Evolutionary conservation across 92 coral and sea anemone genomes (phyloP).

Genomic region (Parazoanthus atlanticus): DNA sequence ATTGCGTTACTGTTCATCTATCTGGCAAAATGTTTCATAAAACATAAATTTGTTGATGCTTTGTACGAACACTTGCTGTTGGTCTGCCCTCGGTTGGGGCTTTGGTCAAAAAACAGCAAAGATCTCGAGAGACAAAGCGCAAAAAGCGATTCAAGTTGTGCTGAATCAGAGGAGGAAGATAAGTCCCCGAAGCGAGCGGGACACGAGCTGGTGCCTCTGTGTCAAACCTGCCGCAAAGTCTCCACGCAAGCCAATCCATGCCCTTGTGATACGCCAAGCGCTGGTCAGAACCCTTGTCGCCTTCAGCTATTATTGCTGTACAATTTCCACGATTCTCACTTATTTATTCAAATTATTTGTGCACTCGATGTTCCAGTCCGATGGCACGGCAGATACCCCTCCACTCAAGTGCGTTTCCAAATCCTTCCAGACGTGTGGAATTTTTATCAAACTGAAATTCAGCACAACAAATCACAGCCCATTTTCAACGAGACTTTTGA

Average conservation of each 20-base stretch:
- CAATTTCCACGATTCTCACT: slow-evolving; percentile 71
- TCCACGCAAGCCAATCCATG: slow-evolving; percentile 64
- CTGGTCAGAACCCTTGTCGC: slow-evolving; percentile 64
- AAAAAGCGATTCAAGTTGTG: slow-evolving; percentile 31
- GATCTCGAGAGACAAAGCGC: slow-evolving; percentile 18
- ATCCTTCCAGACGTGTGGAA: slow-evolving; percentile 76
- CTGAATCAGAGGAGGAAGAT: slow-evolving; percentile 36
- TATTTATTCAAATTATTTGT: slow-evolving; percentile 80
- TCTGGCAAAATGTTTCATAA: slow-evolving; percentile 9
- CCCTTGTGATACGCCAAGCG: slow-evolving; percentile 41
- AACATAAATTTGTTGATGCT: not conserved
- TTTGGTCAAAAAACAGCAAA: slow-evolving; percentile 6
- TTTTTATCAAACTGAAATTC: slow-evolving; percentile 71
- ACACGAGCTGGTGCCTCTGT: slow-evolving; percentile 30
- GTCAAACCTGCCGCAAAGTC: slow-evolving; percentile 54
- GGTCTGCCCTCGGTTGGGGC: slow-evolving; percentile 9
- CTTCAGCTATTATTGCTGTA: slow-evolving; percentile 81
- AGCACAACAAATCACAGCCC: slow-evolving; percentile 75
- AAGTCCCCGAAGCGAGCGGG: slow-evolving; percentile 16
- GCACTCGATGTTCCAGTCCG: slow-evolving; percentile 80
- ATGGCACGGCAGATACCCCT: slow-evolving; percentile 79
- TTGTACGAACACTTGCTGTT: slow-evolving; percentile 4
- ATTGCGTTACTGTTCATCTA: slow-evolving; percentile 21
- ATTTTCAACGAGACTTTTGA: slow-evolving; percentile 90
- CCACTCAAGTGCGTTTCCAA: slow-evolving; percentile 84